Base-by-base conservation (phyloP, 2,888 invertebrate genomes). In the Actias luna region DNA sequence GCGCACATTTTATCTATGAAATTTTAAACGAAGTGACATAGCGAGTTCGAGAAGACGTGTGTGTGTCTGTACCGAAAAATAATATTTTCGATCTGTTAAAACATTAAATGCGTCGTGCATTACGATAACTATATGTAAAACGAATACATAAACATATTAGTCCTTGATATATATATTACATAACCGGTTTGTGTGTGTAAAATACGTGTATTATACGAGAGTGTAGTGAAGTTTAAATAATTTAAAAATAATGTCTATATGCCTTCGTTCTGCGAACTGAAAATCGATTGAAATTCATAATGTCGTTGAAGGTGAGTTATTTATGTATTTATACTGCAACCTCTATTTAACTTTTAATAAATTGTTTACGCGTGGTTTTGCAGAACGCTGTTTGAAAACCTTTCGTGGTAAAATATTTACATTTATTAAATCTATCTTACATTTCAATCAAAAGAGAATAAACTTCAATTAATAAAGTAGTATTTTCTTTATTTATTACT, bases 301-400 rank as follows among this genome's bases (percentile, higher is more conserved):
- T 89, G 89, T 89, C 89, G 62, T 67, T 89, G 66, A 89, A 89
- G 88, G 89, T 89, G 70, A 82, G 87, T 77, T 33, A n/a, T 42
- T n/a, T 42, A 42, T 16, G 42, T 64, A n/a, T 46, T 33, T 10
- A 29, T 33, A 22, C 29, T 59, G 35, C 59, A 59, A 62, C 55
- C 55, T 63, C 52, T 31, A 18, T 16, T 14, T 60, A 33, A 57
- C 57, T 57, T 60, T 46, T 29, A 55, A 55, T 29, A 29, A 25
- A 29, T 55, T 55, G 14, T 29, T 4, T 18, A 29, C n/a, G 29
- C 55, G 55, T 55, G 55, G 29, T 27, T 55, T 29, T 27, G 8
- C n/a, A 1, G n/a, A 29, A 25, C 1, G 18, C 22, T 46, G 22
- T 46, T 50, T 25, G 46, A 22, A 10, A 2, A 50, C 46, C 22